Base-by-base conservation (phyloP, 2,113 vertebrate species). In the Varanus salvator region DNA sequence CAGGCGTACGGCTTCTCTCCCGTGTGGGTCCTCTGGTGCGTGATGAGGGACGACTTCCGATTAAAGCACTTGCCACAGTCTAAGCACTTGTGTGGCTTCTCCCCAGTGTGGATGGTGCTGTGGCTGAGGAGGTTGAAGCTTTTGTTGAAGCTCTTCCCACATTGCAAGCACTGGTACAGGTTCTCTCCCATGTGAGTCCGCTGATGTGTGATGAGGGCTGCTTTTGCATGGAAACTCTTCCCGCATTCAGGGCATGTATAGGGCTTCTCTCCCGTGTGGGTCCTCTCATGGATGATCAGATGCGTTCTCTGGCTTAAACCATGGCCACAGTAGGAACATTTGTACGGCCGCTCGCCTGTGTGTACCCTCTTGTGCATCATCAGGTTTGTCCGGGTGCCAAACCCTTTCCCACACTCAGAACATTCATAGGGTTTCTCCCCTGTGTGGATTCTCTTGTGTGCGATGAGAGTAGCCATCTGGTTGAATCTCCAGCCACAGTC, bases 401-500 rank as follows among this genome's bases (percentile, higher is more conserved):
- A 89, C 0, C 80, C 84, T 54, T 93, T 94, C 34, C 91, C 93
- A 19, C 93, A 89, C 12, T 89, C 87, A 0, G 87, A 57, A 57
- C 92, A 94, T 25, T 84, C 75, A 21, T 93, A 93, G 0, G 92
- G 87, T 27, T 91, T 93, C 85, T 93, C 92, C 3, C 92, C 92
- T 0, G 71, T 94, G 71, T 94, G 92, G 64, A 89, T 92, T 31
- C 93, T 75, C 66, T 80, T 84, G 68, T 94, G 93, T 9, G 89
- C 87, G 0, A 80, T 85, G 7, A 93, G 84, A 0, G 84, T 82
- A 11, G 88, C 89, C 0, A 89, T 90, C 31, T 89, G 90, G 64
- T 94, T 93, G 83, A 97, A 97, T 54, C 94, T 92, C 76, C 95
- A 93, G 3, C 94, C 95, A 38, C 96, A 96, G 6, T 94, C 92